Evolutionary conservation across 1,140 invertebrate species (phyloP).

Genomic region (Trinorchestia longiramus): DNA sequence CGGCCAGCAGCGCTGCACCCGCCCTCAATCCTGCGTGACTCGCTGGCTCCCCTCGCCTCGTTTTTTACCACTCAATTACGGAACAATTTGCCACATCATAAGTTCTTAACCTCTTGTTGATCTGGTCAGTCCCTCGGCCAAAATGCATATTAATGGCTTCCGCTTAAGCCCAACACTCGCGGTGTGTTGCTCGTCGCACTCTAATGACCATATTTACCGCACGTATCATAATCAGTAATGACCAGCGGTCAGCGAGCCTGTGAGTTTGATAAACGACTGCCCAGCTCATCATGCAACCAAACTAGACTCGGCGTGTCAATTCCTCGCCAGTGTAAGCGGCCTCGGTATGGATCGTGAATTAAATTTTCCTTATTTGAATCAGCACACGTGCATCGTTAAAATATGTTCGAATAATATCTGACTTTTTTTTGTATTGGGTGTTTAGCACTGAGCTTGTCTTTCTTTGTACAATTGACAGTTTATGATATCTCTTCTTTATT

Average conservation of each 20-base stretch:
- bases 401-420: neutral
- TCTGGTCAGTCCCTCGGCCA: conserved; percentile 25
- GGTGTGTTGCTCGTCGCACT: neutral
- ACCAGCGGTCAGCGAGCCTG: conserved; percentile 19
- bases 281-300: neutral
- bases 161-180: neutral
- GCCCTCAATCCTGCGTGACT: conserved; percentile 15
- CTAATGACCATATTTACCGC: neutral
- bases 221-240: conserved; percentile 38
- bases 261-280: neutral
- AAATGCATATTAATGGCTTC: conserved; percentile 53
- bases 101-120: conserved; percentile 54
- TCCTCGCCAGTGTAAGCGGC: neutral
- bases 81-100: conserved; percentile 51
- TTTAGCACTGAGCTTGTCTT: neutral
- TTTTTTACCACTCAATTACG: conserved; percentile 54
- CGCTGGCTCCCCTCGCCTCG: conserved; percentile 30
- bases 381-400: neutral
- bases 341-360: neutral
- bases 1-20: neutral
- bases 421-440: neutral
- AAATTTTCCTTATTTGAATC: neutral
- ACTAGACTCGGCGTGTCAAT: neutral
- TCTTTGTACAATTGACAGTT: neutral
- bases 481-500: neutral